Conservation (phyloP, 2,797 vertebrate species). For the Rachycentron canadum region DNA sequence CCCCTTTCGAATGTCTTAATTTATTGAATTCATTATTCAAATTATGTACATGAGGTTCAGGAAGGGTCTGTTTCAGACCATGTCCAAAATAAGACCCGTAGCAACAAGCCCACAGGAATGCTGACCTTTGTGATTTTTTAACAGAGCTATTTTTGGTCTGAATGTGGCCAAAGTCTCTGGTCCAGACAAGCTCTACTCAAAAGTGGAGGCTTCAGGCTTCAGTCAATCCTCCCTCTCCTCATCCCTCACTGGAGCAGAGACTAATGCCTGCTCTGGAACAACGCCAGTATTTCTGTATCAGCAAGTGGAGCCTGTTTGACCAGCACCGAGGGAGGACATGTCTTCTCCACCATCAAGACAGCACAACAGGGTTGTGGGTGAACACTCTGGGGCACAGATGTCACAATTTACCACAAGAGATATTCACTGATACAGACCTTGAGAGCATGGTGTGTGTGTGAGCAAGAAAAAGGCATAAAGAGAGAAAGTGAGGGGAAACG, state of each 20-base stretch:
- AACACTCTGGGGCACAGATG: slow-evolving; percentile 11
- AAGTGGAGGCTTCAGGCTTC: neutral
- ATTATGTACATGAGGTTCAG: neutral
- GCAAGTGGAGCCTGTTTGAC: slow-evolving; percentile 21
- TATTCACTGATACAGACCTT: slow-evolving; percentile 16
- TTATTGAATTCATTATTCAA: neutral
- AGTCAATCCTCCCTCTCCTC: neutral
- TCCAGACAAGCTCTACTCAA: neutral
- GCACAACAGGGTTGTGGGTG: slow-evolving; percentile 14
- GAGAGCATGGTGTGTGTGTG: neutral
- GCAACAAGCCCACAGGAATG: neutral
- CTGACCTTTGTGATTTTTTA: neutral
- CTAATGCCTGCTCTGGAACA: slow-evolving; percentile 18
- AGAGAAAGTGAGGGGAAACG: neutral
- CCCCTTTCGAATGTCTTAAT: too few species aligned
- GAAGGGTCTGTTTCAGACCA: neutral
- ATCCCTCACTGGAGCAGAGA: neutral
- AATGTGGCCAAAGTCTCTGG: neutral
- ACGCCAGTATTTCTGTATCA: slow-evolving; percentile 20
- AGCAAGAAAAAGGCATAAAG: neutral
- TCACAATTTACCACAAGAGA: slow-evolving; percentile 11
- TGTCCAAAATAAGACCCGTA: neutral
- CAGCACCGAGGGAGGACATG: slow-evolving; percentile 10
- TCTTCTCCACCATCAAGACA: slow-evolving; percentile 24
- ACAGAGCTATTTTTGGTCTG: slow-evolving; percentile 4